Conservation (phyloP, 1,140 invertebrate genomes). For the Chymomyza costata region DNA sequence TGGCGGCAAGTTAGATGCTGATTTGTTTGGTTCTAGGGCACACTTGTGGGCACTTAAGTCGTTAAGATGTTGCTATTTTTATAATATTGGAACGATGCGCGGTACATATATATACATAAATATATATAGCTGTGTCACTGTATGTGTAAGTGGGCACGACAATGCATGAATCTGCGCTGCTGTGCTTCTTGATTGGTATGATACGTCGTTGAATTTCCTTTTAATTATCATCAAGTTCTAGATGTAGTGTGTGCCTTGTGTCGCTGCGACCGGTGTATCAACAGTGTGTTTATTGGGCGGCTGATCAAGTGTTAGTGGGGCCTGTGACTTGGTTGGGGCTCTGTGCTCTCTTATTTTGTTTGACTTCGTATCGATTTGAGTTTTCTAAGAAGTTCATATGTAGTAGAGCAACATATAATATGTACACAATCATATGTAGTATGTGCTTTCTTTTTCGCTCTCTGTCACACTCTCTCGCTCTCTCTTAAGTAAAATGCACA, state of each 20-base stretch:
- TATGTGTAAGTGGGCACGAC: too few relatives aligned
- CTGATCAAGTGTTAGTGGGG: slow-evolving; percentile 20
- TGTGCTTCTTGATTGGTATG: too few relatives aligned
- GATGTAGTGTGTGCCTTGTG: too few relatives aligned
- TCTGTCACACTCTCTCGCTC: slow-evolving; percentile 24
- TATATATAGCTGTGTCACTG: too few relatives aligned
- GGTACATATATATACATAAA: too few relatives aligned
- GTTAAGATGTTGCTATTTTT: background rate
- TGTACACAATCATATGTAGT: slow-evolving; percentile 32
- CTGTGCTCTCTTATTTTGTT: too few relatives aligned
- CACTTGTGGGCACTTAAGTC: background rate
- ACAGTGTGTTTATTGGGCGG: slow-evolving; percentile 10
- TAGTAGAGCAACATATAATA: too few relatives aligned
- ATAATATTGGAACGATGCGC: too few relatives aligned
- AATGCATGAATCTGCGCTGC: too few relatives aligned
- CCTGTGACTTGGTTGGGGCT: slow-evolving; percentile 16
- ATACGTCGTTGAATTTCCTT: too few relatives aligned
- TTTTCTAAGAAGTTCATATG: too few relatives aligned
- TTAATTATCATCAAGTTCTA: too few relatives aligned
- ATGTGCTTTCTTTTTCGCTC: slow-evolving; percentile 25
- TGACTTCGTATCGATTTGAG: slow-evolving; percentile 20
- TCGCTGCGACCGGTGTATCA: slow-evolving; percentile 5
- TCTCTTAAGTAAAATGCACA: slow-evolving; percentile 13
- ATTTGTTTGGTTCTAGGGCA: background rate
- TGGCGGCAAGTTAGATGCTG: background rate